A percentile compares a stretch with the other conserved stretches of the same genome.
These are phyloP conservation scores for Cordilura impudica DNA, from an alignment of 2,888 invertebrate genomes.

Conservation along the genomic window DNA sequence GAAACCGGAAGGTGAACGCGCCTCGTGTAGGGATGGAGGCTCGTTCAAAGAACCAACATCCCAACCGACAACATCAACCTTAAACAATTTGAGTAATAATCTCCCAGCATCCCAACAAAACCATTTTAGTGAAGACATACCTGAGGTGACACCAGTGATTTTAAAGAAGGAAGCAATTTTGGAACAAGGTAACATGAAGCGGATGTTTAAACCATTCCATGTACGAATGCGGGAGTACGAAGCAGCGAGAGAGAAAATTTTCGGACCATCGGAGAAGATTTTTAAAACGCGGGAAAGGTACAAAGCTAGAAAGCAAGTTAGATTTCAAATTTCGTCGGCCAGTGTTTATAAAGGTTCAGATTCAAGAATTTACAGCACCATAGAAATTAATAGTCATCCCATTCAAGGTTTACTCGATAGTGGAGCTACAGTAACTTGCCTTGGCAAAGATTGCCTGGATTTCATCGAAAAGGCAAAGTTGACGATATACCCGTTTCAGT, in stretches of 20 bases:
- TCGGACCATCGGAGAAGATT: not conserved
- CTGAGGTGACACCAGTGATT: too few species aligned
- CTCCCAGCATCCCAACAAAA: too few species aligned
- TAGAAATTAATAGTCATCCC: not conserved
- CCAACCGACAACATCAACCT: not conserved
- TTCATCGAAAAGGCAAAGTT: not conserved
- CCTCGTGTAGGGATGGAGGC: not conserved
- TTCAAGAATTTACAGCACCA: not conserved
- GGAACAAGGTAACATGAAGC: too few species aligned
- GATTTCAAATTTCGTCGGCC: not conserved
- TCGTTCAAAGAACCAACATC: not conserved
- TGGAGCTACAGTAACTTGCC: not conserved
- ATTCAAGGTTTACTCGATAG: slow-evolving; percentile 6
- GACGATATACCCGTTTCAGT: not conserved
- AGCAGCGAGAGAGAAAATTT: not conserved
- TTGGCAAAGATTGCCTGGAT: not conserved
- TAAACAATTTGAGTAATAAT: too few species aligned
- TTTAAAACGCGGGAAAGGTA: not conserved
- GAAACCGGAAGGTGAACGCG: too few species aligned
- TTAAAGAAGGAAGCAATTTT: too few species aligned
- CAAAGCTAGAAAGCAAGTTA: not conserved
- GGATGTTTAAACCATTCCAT: slow-evolving; percentile 4
- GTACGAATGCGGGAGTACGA: not conserved
- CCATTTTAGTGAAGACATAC: too few species aligned
- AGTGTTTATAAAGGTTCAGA: not conserved